Evolutionary conservation across 2,888 invertebrate species (phyloP).

Genomic region (Trilocha varians): DNA sequence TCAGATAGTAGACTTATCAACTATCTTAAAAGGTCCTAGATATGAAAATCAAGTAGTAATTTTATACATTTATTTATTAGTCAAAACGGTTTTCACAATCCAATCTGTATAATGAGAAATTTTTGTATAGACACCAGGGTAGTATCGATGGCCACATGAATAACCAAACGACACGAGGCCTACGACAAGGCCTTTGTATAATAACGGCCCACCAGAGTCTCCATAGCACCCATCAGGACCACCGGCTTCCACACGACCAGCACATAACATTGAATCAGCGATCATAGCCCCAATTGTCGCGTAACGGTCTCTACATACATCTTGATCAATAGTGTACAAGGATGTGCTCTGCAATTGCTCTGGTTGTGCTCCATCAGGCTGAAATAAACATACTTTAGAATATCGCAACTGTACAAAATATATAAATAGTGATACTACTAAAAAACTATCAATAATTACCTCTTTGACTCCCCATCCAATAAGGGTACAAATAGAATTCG

Average conservation of each 20-base stretch:
- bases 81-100: conserved; percentile 46
- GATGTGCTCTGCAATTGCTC: conserved; percentile 50
- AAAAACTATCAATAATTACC: conserved; percentile 21
- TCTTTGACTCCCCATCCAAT: conserved; percentile 58
- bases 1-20: too few relatives aligned
- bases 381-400: conserved; percentile 13
- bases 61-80: conserved; percentile 34
- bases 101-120: conserved; percentile 54
- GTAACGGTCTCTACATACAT: conserved; percentile 42
- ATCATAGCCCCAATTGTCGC: conserved; percentile 44
- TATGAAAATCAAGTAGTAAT: too few relatives aligned
- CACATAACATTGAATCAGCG: conserved; percentile 56
- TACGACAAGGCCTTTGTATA: conserved; percentile 56
- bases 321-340: conserved; percentile 39
- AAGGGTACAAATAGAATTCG: conserved; percentile 39
- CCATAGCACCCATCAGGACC: conserved; percentile 61
- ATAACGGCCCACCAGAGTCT: conserved; percentile 58
- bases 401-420: not conserved
- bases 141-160: conserved; percentile 53
- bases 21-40: too few relatives aligned
- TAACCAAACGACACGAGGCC: conserved; percentile 61
- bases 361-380: conserved; percentile 48
- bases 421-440: not conserved
- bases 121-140: conserved; percentile 62
- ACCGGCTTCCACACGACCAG: conserved; percentile 45